phyloP scores from a whole-genome alignment of 2,888 invertebrate species.

The Mythimna pallens region DNA sequence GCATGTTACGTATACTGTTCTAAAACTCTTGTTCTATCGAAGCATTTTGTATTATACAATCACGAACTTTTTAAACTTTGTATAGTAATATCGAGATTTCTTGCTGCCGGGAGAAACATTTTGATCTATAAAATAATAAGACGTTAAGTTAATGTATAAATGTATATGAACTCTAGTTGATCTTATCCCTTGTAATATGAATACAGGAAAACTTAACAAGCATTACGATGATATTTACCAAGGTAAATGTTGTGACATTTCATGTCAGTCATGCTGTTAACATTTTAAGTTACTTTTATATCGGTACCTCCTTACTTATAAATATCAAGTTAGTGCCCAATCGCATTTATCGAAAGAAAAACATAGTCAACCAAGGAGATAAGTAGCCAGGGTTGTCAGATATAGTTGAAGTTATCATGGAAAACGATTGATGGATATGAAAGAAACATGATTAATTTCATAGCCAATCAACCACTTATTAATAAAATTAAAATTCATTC shows the following conservation, averaged over 20 bases:
- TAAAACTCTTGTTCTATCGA: conserved; percentile 4
- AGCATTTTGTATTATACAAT: conserved; percentile 28
- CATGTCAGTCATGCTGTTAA: conserved; percentile 16
- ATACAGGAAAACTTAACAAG: not conserved
- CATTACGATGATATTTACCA: conserved; percentile 21
- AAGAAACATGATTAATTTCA: too few species aligned
- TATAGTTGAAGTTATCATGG: too few species aligned
- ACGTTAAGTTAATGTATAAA: not conserved
- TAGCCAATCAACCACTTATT: too few species aligned
- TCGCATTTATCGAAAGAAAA: not conserved
- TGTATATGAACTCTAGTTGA: not conserved
- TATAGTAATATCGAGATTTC: conserved; percentile 18
- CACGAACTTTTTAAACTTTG: conserved; percentile 30
- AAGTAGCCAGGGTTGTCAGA: too few species aligned
- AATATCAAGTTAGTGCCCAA: conserved; percentile 9
- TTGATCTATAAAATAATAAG: conserved; percentile 12
- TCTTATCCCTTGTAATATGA: not conserved
- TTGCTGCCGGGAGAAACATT: conserved; percentile 7
- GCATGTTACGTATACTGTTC: not conserved
- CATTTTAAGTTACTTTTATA: conserved; percentile 28
- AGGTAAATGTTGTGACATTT: conserved; percentile 33
- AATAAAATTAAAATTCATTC: too few species aligned
- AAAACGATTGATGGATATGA: too few species aligned
- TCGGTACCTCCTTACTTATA: conserved; percentile 10
- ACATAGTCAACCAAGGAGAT: not conserved